phyloP scores from a whole-genome alignment of 2,888 invertebrate species.

The Oligia latruncula region DNA sequence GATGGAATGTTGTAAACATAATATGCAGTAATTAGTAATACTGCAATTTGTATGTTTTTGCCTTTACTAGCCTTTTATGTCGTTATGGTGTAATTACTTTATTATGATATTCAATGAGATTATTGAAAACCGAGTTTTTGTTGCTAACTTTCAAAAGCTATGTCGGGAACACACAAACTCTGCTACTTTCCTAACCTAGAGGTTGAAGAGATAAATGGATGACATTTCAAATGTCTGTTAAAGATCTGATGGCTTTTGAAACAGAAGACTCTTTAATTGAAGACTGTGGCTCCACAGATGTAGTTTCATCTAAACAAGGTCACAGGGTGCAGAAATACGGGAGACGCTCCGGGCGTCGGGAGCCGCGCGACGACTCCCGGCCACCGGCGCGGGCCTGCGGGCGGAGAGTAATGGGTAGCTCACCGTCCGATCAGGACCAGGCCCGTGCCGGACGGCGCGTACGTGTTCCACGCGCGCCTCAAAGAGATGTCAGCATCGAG shows the following conservation, averaged over 20 bases:
- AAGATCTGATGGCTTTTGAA: too few relatives aligned
- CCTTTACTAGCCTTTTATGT: constrained; percentile 11
- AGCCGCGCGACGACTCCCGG: too few relatives aligned
- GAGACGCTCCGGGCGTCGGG: too few relatives aligned
- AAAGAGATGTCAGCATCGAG: too few relatives aligned
- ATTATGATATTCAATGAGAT: constrained; percentile 30
- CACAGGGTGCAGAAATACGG: background rate
- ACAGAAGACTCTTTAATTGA: background rate
- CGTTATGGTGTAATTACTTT: background rate
- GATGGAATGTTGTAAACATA: too few relatives aligned
- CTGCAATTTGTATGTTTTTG: background rate
- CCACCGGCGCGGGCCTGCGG: too few relatives aligned
- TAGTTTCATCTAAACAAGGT: too few relatives aligned
- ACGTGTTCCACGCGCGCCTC: too few relatives aligned
- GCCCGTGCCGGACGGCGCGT: too few relatives aligned
- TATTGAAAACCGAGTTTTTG: background rate
- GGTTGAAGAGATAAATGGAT: background rate
- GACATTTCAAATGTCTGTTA: background rate
- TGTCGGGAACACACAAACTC: background rate
- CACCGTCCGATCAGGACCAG: too few relatives aligned
- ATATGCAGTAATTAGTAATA: too few relatives aligned
- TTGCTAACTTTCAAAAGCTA: background rate
- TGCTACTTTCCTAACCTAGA: background rate
- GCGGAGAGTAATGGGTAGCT: too few relatives aligned
- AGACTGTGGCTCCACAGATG: background rate